Conservation (phyloP, 2,113 vertebrate species). For the Plectropomus leopardus region DNA sequence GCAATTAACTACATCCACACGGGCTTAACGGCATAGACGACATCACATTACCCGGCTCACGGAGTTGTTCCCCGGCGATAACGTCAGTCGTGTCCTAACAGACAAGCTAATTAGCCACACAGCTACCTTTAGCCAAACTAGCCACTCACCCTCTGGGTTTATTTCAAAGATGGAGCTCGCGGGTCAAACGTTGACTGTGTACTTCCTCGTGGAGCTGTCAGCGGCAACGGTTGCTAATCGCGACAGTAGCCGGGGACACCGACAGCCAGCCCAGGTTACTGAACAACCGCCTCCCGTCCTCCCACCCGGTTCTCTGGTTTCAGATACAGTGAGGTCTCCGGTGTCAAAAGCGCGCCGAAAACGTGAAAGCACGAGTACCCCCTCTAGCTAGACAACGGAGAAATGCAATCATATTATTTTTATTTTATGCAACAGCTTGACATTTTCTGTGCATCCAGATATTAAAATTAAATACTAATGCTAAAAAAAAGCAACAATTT, state of each 20-base stretch:
- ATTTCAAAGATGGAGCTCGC: conserved; percentile 3
- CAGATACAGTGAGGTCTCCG: conserved; percentile 45
- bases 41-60: background rate
- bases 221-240: background rate
- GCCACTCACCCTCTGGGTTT: conserved; percentile 53
- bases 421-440: rapidly evolving
- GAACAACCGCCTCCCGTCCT: conserved; percentile 43
- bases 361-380: conserved; percentile 41
- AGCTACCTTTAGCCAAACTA: conserved; percentile 33
- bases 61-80: background rate
- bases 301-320: conserved; percentile 57
- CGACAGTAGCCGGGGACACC: background rate
- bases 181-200: background rate
- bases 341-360: conserved; percentile 80
- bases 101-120: conserved; percentile 66
- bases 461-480: background rate
- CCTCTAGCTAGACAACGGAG: conserved; percentile 52
- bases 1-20: background rate
- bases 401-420: conserved; percentile 17
- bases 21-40: background rate
- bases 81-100: conserved; percentile 30
- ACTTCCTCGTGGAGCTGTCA: background rate
- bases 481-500: background rate
- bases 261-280: background rate
- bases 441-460: rapidly evolving